Percentiles rank a stretch among this genome's conserved stretches.
phyloP scores from a whole-genome alignment of 1,140 invertebrate species.

The Bursaphelenchus mucronatus region DNA sequence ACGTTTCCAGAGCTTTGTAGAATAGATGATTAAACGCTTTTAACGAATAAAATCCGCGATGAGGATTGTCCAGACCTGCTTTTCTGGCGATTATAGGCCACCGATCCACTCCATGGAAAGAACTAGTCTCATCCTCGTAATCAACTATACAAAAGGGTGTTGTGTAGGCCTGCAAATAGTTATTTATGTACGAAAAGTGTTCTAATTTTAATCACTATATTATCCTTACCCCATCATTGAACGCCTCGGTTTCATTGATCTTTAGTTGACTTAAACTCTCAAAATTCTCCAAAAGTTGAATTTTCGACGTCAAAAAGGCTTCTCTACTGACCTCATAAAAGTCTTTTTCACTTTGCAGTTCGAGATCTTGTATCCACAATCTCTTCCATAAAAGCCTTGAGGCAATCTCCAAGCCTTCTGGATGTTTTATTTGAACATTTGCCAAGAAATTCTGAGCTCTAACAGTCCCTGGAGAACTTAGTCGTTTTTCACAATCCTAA shows the following conservation, averaged over 20 bases:
- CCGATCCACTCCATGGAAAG: constrained; percentile 11
- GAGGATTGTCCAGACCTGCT: not conserved
- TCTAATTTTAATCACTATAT: not conserved
- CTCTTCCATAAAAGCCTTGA: constrained; percentile 11
- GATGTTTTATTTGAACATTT: not conserved
- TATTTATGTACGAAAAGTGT: not conserved
- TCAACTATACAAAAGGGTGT: constrained; percentile 12
- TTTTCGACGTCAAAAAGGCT: not conserved
- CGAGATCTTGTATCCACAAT: constrained; percentile 13
- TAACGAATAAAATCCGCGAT: constrained; percentile 1
- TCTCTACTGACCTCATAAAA: constrained; percentile 8
- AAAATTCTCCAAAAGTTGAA: not conserved
- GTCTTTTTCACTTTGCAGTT: constrained; percentile 5
- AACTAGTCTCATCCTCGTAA: constrained; percentile 2
- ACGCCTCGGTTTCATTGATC: constrained; percentile 2
- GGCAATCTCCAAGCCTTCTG: not conserved
- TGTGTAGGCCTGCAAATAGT: constrained; percentile 2
- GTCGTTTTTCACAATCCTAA: constrained; percentile 8
- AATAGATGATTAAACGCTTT: constrained; percentile 19
- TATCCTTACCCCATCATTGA: constrained; percentile 1
- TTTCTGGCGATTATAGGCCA: constrained; percentile 13
- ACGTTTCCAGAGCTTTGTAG: not conserved
- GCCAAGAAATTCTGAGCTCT: constrained; percentile 16
- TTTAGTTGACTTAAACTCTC: constrained; percentile 6
- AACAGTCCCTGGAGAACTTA: constrained; percentile 1